Evolutionary conservation across 92 coral and sea anemone species (phyloP), one percentile per base, ranked within the genome.

Genomic region (Blastomussa wellsi): DNA sequence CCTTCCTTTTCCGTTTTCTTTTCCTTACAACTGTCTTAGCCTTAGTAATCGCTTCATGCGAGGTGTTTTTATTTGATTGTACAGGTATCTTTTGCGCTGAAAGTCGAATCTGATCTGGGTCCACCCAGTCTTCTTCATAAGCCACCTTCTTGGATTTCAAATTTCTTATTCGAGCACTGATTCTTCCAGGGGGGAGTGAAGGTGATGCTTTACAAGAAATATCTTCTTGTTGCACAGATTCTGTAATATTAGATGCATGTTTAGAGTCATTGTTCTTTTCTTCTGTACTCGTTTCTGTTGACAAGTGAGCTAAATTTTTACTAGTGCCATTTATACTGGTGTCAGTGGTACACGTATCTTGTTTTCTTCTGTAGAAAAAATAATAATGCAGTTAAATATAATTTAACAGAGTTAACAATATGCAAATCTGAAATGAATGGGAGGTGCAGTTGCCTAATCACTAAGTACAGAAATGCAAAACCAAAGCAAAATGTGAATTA

Each of bases 51-150:
- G 55, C 86, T 19, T 82, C 70, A 3, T 55, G 79, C 26, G 73
- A 73, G 55, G 38, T 12, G 22, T 57, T 74, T 29, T 73, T 74
- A 37, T 33, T 55, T 16, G 86, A 82, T 3, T 72, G 79, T 53
- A 69, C 66, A 48, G 79, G 79, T 28, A 74, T 59, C 28, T 57
- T 74, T 52, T 73, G 42, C 22, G 72, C 79, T 13, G 72, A 60
- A 22, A 82, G 72, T 82, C 72, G 59, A 26, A 82, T 72, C 41
- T 82, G 86, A 19, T 82, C 79, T 16, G 86, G 79, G 12, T 82
- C 71, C 20, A 82, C 79, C 86, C 79, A 82, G 20, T 82, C 79
- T 59, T 82, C 79, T 39, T 53, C 48, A 19, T 73, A 72, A 57
- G 42, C 53, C 51, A 73, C 28, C 59, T 82, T 82, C 57, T 57